Percentiles rank a stretch among this genome's conserved stretches.
phyloP scores from a whole-genome alignment of 2,888 invertebrate genomes.

The Scaptomyza flava region DNA sequence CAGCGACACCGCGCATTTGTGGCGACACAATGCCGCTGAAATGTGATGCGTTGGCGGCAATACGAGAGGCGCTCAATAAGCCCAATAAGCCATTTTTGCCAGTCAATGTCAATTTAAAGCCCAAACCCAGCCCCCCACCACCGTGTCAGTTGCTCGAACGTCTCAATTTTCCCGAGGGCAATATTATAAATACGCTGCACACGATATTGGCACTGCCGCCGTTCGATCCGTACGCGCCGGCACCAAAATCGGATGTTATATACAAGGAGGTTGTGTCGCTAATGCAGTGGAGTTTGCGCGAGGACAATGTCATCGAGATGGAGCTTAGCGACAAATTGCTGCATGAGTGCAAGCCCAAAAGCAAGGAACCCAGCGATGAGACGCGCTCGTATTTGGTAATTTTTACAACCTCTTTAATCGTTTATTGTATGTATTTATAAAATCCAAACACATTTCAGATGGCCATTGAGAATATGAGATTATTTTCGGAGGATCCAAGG shows the following conservation, averaged over 20 bases:
- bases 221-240: conserved; percentile 80
- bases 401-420: neutral
- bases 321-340: conserved; percentile 78
- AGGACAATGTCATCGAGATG: conserved; percentile 80
- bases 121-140: conserved; percentile 38
- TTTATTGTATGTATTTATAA: too few species aligned
- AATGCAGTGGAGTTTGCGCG: conserved; percentile 79
- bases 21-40: conserved; percentile 57
- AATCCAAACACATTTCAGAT: conserved; percentile 40
- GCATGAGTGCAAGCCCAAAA: conserved; percentile 66
- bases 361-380: conserved; percentile 71
- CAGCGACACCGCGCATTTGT: conserved; percentile 58
- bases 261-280: conserved; percentile 82
- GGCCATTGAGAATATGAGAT: conserved; percentile 71
- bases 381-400: conserved; percentile 75
- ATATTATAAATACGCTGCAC: conserved; percentile 72
- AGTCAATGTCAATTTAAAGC: conserved; percentile 42
- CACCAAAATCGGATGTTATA: conserved; percentile 75
- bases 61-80: conserved; percentile 54
- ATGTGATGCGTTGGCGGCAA: conserved; percentile 61
- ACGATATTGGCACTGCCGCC: conserved; percentile 80
- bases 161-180: conserved; percentile 70
- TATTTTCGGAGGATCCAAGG: conserved; percentile 72
- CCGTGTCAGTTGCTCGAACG: conserved; percentile 64
- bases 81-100: conserved; percentile 52